Base-by-base conservation (phyloP, 2,113 vertebrate genomes). In the Brienomyrus longianalis region DNA sequence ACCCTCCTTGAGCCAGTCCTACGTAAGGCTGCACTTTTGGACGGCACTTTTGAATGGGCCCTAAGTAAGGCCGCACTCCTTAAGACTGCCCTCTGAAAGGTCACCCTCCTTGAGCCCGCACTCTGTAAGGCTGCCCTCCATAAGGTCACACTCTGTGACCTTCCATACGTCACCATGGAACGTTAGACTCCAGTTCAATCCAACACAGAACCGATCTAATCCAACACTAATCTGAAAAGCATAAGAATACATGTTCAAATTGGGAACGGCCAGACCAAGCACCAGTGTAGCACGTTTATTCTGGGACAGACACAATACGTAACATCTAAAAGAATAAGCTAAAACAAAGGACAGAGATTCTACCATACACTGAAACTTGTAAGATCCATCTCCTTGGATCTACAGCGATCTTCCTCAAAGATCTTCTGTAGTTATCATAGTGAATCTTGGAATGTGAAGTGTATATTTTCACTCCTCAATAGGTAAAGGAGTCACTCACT, bases 61-160 rank as follows among this genome's bases (percentile, higher is more conserved):
- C n/a, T n/a, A n/a, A n/a, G 2, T 51, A 13, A 51, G 50, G 11
- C 2, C 3, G 3, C 51, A 5, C 51, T 52, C 51, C 51, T 0
- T 52, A 0, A 52, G 13, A 0, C 15, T 0, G 0, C 51, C 15
- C 2, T 39, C 39, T 2, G 1, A 1, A 0, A 52, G 13, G 0
- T 3, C 0, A 0, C 51, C 15, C 1, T 52, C 3, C 15, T 0
- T 52, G 13, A 52, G 51, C 3, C 51, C 3, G 15, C 15, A 13
- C 10, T 51, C 11, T 0, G 2, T 51, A 15, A 52, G 51, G 15
- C 13, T 11, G 1, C 51, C 1, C 52, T 19, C 47, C 7, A 8
- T 48, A 48, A 48, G 47, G 7, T 1, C 47, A 0, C 47, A 48
- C 8, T 48, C 52, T 5, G 0, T 54, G 17, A 62, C 23, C 59